Conservation (phyloP, 2,888 invertebrate species). For the Drosophila tanythrix region DNA sequence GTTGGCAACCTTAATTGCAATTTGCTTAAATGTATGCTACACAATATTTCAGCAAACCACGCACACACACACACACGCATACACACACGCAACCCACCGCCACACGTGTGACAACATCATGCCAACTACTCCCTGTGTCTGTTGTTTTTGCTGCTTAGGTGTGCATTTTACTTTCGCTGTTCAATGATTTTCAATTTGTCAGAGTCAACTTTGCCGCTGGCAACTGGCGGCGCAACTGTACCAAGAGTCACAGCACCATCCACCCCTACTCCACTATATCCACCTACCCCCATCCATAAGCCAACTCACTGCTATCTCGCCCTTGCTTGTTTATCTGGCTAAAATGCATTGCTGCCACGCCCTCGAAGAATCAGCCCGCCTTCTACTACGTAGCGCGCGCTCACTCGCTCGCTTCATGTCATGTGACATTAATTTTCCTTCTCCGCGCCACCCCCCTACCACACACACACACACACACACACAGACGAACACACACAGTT, state of each 20-base stretch:
- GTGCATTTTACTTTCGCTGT: conserved; percentile 60
- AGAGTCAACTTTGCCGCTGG: conserved; percentile 63
- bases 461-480: background rate
- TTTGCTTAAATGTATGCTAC: conserved; percentile 78
- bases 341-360: conserved; percentile 63
- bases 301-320: background rate
- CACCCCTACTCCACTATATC: rapidly evolving
- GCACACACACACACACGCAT: background rate
- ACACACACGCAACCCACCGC: background rate
- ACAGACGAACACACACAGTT: conserved; percentile 8
- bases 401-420: conserved; percentile 29
- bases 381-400: conserved; percentile 8
- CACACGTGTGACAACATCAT: conserved; percentile 8
- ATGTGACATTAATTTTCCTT: conserved; percentile 72
- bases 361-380: conserved; percentile 8
- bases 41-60: conserved; percentile 65
- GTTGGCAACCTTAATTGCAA: conserved; percentile 72
- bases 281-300: background rate
- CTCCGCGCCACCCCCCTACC: background rate
- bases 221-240: conserved; percentile 56
- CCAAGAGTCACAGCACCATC: conserved; percentile 52
- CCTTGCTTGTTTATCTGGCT: conserved; percentile 65
- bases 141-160: conserved; percentile 49
- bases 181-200: conserved; percentile 79
- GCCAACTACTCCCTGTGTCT: background rate